phyloP scores from a whole-genome alignment of 1,140 invertebrate species.

The Odontomachus brunneus region DNA sequence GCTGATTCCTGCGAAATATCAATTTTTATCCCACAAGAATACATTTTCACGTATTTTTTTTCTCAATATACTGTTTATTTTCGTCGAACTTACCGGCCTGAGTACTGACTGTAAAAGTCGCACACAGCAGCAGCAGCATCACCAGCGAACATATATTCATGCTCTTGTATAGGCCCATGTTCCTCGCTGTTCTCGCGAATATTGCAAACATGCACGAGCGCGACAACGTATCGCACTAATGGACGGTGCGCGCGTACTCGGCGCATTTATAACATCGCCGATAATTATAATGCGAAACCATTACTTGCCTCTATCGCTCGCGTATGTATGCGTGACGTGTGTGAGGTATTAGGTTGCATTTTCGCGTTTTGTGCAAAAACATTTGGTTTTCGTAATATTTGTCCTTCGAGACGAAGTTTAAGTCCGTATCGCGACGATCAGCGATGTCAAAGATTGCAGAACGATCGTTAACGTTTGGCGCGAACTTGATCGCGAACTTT shows the following conservation, averaged over 20 bases:
- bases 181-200: background rate
- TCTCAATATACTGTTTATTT: background rate
- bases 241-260: background rate
- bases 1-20: too few species aligned
- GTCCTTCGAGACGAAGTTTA: too few species aligned
- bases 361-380: too few species aligned
- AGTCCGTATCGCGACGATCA: too few species aligned
- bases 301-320: slow-evolving; percentile 10
- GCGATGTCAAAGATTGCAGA: too few species aligned
- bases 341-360: too few species aligned
- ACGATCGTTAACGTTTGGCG: too few species aligned
- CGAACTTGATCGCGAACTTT: too few species aligned
- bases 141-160: background rate
- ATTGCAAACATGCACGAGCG: background rate
- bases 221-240: slow-evolving; percentile 7
- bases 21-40: too few species aligned
- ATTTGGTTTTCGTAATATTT: too few species aligned
- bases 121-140: background rate
- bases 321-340: background rate
- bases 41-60: too few species aligned
- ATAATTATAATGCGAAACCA: slow-evolving; percentile 27
- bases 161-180: background rate
- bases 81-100: slow-evolving; percentile 1
- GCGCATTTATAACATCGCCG: slow-evolving; percentile 28
- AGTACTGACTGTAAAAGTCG: background rate